These are phyloP conservation scores for Drosophila sordidula DNA, from an alignment of 2,888 invertebrate species.

Conservation along the genomic window DNA sequence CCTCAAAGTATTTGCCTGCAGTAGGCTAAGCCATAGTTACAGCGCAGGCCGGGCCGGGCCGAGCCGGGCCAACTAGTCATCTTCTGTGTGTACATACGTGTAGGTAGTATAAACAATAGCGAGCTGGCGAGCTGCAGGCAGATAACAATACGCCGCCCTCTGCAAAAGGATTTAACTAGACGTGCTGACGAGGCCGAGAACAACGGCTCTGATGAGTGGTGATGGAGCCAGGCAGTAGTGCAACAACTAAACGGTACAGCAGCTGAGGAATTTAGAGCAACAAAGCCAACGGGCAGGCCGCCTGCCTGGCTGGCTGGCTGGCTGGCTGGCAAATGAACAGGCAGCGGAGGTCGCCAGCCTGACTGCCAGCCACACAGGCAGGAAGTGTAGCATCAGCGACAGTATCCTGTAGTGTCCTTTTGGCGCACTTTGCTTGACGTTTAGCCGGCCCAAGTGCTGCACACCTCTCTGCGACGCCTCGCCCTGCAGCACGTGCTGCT, in stretches of 20 bases:
- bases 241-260: slow-evolving; percentile 63
- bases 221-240: slow-evolving; percentile 48
- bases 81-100: slow-evolving; percentile 9
- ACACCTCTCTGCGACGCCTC: background rate
- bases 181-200: slow-evolving; percentile 58
- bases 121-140: slow-evolving; percentile 64
- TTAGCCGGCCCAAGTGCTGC: slow-evolving; percentile 63
- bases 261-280: slow-evolving; percentile 66
- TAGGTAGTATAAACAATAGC: slow-evolving; percentile 46
- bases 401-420: slow-evolving; percentile 80
- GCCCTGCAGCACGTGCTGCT: slow-evolving; percentile 49
- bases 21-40: slow-evolving; percentile 57
- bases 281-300: slow-evolving; percentile 49
- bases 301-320: background rate
- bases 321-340: slow-evolving; percentile 71
- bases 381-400: slow-evolving; percentile 79
- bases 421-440: slow-evolving; percentile 77
- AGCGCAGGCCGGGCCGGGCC: slow-evolving; percentile 31
- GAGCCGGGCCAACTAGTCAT: slow-evolving; percentile 23
- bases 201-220: slow-evolving; percentile 53
- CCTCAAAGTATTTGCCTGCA: slow-evolving; percentile 57
- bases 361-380: slow-evolving; percentile 40
- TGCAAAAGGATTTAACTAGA: slow-evolving; percentile 71
- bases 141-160: slow-evolving; percentile 66
- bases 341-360: slow-evolving; percentile 49